Conservation (phyloP, 2,888 invertebrate genomes). For the Andricus quercusramuli region DNA sequence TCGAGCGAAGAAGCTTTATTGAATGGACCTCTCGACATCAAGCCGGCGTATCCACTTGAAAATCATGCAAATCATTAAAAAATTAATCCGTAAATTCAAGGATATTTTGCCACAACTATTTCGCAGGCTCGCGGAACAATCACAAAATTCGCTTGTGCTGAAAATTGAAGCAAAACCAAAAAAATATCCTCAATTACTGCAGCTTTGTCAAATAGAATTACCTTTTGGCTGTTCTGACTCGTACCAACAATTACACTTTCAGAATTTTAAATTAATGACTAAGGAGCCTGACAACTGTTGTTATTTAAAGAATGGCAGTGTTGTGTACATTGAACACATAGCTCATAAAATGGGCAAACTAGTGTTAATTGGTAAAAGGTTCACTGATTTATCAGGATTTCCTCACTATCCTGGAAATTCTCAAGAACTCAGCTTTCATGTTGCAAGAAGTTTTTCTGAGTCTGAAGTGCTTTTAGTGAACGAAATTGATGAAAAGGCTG, state of each 20-base stretch:
- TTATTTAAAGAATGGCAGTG: neutral
- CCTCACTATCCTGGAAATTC: constrained; percentile 23
- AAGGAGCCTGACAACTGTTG: constrained; percentile 8
- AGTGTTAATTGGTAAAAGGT: constrained; percentile 7
- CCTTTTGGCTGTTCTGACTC: too few species aligned
- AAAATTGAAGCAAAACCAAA: neutral
- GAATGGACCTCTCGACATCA: too few species aligned
- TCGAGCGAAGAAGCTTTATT: neutral
- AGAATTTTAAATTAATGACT: neutral
- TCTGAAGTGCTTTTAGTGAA: too few species aligned
- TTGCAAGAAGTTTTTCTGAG: too few species aligned
- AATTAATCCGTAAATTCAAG: neutral
- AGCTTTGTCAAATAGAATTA: neutral
- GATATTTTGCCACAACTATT: constrained; percentile 25
- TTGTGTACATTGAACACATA: neutral
- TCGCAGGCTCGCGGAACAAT: neutral
- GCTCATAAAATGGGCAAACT: neutral
- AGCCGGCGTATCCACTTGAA: neutral
- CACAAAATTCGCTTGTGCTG: neutral
- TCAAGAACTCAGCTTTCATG: neutral
- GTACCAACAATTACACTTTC: neutral
- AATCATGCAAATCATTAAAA: neutral
- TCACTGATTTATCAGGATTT: neutral
- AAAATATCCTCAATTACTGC: too few species aligned
- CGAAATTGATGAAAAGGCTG: too few species aligned